Base-by-base conservation (phyloP, 2,888 invertebrate genomes). In the Dorcus parallelipipedus region DNA sequence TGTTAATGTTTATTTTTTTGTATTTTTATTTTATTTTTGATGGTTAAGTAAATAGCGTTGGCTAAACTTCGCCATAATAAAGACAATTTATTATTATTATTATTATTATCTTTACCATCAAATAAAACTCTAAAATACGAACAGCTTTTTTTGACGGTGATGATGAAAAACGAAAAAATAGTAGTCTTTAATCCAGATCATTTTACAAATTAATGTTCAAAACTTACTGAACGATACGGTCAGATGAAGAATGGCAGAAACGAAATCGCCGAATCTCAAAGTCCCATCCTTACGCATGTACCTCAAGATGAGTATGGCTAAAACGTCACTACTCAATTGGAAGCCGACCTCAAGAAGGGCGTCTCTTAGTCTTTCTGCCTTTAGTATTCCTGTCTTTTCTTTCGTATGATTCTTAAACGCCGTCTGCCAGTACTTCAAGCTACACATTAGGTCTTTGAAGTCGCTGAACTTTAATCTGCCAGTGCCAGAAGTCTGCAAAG, bases 221-320 rank as follows among this genome's bases (percentile, higher is more conserved):
- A 64, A 79, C 85, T 86, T 82, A 91, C 94, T 89, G 76, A 95
- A 95, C 14, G 94, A 92, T 52, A 93, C 88, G 65, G 91, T 93
- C 60, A 95, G 81, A 74, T 94, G 93, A 69, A 95, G 81, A 69
- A 95, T 91, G 45, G 93, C 91, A 0, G 92, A 91, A 2, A 95
- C 94, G 74, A 95, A 95, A 77, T 95, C 95, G 8, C 95, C 95
- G 72, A 95, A 92, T 66, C 95, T 82, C 47, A 95, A 81, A 56
- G 94, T 95, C 41, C 95, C 95, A 75, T 95, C 95, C 76, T 95
- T 95, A 64, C 95, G 84, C 90, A 95, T 95, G 70, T 94, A 95
- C 62, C 93, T 83, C 63, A 95, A 82, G 60, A 94, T 88, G 7
- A 95, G 81, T 50, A 92, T 85, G 6, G 91, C 88, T 73, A 95